Evolutionary conservation across 1,140 invertebrate species (phyloP).

Genomic region (Drosophila sproati): DNA sequence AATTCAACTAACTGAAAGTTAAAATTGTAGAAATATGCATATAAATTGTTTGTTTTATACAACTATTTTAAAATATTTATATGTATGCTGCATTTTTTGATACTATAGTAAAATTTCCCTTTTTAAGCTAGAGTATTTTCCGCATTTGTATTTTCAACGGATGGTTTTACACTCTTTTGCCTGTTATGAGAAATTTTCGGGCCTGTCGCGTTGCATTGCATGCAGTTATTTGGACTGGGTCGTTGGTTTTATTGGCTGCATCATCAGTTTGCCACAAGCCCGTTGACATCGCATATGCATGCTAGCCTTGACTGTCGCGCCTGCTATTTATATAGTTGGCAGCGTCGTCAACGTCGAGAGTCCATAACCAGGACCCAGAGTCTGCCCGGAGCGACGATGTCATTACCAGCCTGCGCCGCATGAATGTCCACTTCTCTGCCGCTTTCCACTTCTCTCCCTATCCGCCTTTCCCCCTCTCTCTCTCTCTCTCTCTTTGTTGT

Average conservation of each 20-base stretch:
- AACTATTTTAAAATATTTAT: background rate
- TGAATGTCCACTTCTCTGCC: conserved; percentile 11
- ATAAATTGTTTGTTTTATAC: background rate
- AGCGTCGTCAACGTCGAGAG: conserved; percentile 20
- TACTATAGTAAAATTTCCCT: background rate
- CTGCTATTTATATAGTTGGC: conserved; percentile 72
- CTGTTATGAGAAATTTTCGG: conserved; percentile 44
- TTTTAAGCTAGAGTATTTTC: conserved; percentile 24
- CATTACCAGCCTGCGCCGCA: conserved; percentile 50
- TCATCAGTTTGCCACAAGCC: conserved; percentile 21
- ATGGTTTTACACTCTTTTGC: conserved; percentile 4
- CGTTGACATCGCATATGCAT: background rate
- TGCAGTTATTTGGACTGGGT: conserved; percentile 65
- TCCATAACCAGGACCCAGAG: conserved; percentile 37
- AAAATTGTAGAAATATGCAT: no score
- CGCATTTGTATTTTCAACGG: background rate
- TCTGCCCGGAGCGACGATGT: conserved; percentile 54
- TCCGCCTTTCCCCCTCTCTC: background rate
- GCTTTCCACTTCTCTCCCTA: background rate
- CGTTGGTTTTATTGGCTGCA: conserved; percentile 76
- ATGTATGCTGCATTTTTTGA: no score
- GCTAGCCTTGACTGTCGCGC: conserved; percentile 6
- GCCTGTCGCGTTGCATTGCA: conserved; percentile 34
- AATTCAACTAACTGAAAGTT: no score
- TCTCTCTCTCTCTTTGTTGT: background rate